Base-by-base conservation (phyloP, 2,797 vertebrate species). In the Mastacembelus armatus region DNA sequence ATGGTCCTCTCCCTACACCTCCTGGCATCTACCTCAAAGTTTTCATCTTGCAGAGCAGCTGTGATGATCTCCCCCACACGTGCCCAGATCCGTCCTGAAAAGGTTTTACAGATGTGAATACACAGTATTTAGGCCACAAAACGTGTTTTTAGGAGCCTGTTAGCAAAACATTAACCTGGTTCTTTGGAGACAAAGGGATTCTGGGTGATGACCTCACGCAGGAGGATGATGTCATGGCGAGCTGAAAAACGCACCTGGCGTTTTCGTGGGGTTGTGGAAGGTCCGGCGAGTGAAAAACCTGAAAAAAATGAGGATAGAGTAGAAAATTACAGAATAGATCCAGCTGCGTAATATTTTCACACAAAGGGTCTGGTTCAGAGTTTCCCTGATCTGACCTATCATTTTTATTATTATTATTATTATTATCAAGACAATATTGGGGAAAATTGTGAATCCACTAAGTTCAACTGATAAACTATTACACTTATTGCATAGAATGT, bases 161-260 rank as follows among this genome's bases (percentile, higher is more conserved):
- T n/a, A n/a, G n/a, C n/a, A 19, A 15, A n/a, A 29, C 15, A 71
- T 71, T 24, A 43, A 89, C 93, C 92, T 42, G 93, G 88, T 60
- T 95, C 94, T 78, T 94, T 94, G 40, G 92, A 92, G 67, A 85
- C 83, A 35, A 94, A 95, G 0, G 94, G 94, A 77, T 95, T 95
- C 86, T 93, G 92, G 29, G 88, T 88, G 8, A 95, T 92, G 29
- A 95, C 94, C 67, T 95, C 93, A 30, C 90, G 88, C 38, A 95
- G 87, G 16, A 95, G 90, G 63, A 94, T 85, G 80, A 95, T 94
- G 85, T 95, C 94, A 36, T 95, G 94, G 0, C 93, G 90, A 0
- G 94, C 93, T 4, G 93, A 94, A 62, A 95, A 95, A 16, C 93
- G 93, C 18, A 95, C 93, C 82, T 94, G 93, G 0, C 93, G 85